Evolutionary conservation across 2,888 invertebrate genomes (phyloP).

Genomic region (Eupithecia tripunctaria): DNA sequence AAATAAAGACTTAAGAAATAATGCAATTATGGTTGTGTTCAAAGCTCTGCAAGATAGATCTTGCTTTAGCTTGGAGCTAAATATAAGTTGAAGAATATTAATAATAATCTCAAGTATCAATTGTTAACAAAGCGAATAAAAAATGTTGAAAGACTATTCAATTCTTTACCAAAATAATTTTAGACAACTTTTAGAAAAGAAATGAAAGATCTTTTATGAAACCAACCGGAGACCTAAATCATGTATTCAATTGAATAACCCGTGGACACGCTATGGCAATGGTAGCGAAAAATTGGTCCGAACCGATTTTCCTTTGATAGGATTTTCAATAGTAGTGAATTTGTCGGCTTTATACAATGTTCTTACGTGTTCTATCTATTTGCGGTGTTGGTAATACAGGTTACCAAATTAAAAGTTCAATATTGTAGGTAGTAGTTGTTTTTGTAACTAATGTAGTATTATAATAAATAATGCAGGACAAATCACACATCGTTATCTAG

Average conservation of each 20-base stretch:
- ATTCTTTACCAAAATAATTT: not conserved
- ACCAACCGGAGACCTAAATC: not conserved
- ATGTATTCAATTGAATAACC: conserved; percentile 6
- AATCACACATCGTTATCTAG: too few relatives aligned
- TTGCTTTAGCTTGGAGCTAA: not conserved
- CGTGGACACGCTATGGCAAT: not conserved
- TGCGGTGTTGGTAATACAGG: not conserved
- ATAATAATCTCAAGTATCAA: not conserved
- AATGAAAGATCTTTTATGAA: not conserved
- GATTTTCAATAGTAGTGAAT: not conserved
- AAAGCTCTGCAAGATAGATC: not conserved
- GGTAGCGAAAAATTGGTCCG: not conserved
- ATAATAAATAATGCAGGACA: too few relatives aligned
- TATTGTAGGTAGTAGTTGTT: too few relatives aligned
- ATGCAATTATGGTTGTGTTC: not conserved
- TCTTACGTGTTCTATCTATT: not conserved
- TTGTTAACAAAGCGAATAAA: not conserved
- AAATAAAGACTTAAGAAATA: not conserved
- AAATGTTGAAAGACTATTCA: not conserved
- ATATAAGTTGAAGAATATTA: not conserved
- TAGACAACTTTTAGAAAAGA: not conserved
- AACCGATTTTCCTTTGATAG: conserved; percentile 3
- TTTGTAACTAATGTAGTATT: too few relatives aligned
- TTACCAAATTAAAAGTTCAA: not conserved
- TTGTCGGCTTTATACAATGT: not conserved